Evolutionary conservation across 2,888 invertebrate species (phyloP), one percentile per base, ranked within the genome.

Genomic region (Cantharis lateralis): DNA sequence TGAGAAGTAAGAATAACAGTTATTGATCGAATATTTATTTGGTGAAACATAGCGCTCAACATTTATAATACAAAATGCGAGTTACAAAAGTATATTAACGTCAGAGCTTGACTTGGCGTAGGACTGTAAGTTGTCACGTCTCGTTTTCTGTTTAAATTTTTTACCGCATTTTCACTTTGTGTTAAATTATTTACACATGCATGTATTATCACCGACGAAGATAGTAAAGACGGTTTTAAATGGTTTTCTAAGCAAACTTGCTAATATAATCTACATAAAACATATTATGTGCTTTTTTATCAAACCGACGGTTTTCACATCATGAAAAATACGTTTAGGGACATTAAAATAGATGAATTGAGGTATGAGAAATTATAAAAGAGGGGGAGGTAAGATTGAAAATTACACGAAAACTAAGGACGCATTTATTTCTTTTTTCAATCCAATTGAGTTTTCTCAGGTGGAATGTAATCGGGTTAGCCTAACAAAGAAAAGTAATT

Each of bases 41-140:
- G 73, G 66, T 70, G 75, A 76, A 76, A 76, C 76, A 66, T 20
- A 73, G 73, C 62, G 73, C 62, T 76, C 68, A 76, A 76, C 73
- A 73, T 76, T 76, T 73, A 76, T 76, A 28, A 76, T 71, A 76
- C 71, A 77, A 74, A 77, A 77, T 74, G 71, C 74, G 77, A 74
- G 77, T 77, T 71, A 74, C 77, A 77, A 64, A 77, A 69, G 77
- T 77, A 71, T 77, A 77, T 77, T 77, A 77, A 77, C 28, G 77
- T 77, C 77, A 74, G 71, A 71, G 48, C 64, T 74, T 74, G 74
- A 77, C 70, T 77, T 74, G 71, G 71, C 71, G 73, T 71, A 73
- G 71, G 70, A 32, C 66, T 76, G 76, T 70, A 73, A 76, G 73
- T 76, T 76, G 76, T 76, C 76, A 74, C 74, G 77, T 77, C 68